Evolutionary conservation across 2,797 vertebrate species (phyloP), one percentile per base, ranked within the genome.

Genomic region (Leptodactylus fallax): DNA sequence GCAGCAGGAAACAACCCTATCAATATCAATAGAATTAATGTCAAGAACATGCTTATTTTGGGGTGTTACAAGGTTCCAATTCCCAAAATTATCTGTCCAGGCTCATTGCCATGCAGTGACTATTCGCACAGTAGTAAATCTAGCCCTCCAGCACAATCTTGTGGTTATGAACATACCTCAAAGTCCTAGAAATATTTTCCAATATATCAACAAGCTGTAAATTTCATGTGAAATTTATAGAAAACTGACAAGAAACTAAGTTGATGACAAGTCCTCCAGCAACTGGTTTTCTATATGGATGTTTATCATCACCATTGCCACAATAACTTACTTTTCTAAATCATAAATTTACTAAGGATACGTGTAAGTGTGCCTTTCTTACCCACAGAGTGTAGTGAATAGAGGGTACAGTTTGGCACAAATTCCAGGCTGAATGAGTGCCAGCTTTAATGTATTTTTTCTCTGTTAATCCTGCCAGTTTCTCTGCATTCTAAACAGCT

Each of bases 181-280:
- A 60, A 61, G 63, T 79, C 25, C 76, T 67, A 16, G 6, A 63
- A 85, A 85, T 77, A 63, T 51, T 61, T 84, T 85, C 71, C 56
- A 58, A 61, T 85, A 77, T 61, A 85, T 85, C 69, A 85, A 76
- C 69, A 85, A 76, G 51, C 82, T 76, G 83, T 85, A 76, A 85
- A 85, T 85, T 56, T 60, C 10, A 23, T 21, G 56, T 76, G 47
- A 49, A 76, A 74, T 74, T 76, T 60, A 63, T 85, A 85, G n/a
- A 51, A 85, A 61, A 77, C 83, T 85, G 83, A 85, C 83, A 85
- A 51, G 53, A 58, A 61, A 85, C 51, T 47, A 76, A 49, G 71
- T 77, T 77, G 83, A 47, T 77, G 83, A 85, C 83, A 85, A 77
- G 71, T 61, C 74, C 55, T 60, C 83, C n/a, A 77, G 83, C 71